Percentiles rank a stretch among this genome's conserved stretches.
Conservation (phyloP, 1,140 invertebrate species). For the Drosophila sulfurigaster region DNA sequence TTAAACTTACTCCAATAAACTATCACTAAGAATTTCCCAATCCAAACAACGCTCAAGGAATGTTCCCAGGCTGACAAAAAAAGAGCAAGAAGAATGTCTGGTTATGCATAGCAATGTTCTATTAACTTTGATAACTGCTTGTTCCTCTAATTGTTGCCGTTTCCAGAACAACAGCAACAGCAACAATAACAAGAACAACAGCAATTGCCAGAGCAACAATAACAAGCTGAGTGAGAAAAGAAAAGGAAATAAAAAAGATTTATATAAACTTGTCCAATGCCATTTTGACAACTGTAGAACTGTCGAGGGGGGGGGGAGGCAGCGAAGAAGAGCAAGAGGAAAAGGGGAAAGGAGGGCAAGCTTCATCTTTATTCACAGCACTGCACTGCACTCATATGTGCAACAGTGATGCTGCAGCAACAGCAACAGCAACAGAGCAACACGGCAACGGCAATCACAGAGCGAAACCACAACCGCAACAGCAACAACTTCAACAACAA, state of each 20-base stretch:
- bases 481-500: constrained; percentile 15
- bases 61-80: constrained; percentile 18
- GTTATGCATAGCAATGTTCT: constrained; percentile 18
- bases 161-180: constrained; percentile 25
- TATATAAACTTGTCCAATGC: constrained; percentile 57
- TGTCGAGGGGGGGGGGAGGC: constrained; percentile 8
- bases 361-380: constrained; percentile 73
- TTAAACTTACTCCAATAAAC: too few relatives aligned
- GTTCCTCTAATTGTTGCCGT: constrained; percentile 71
- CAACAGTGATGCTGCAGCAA: constrained; percentile 48
- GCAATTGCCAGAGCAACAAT: constrained; percentile 11
- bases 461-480: constrained; percentile 49
- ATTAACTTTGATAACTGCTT: constrained; percentile 45
- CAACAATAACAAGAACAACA: constrained; percentile 10
- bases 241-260: constrained; percentile 35
- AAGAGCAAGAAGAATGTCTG: constrained; percentile 7
- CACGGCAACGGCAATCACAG: constrained; percentile 48
- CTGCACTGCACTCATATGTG: constrained; percentile 48
- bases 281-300: constrained; percentile 52
- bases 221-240: constrained; percentile 1
- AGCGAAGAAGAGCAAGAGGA: not conserved
- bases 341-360: constrained; percentile 8
- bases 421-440: constrained; percentile 51
- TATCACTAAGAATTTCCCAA: too few relatives aligned
- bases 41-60: not conserved